phyloP scores from a whole-genome alignment of 2,888 invertebrate species.

The Lasioglossum oenotherae region DNA sequence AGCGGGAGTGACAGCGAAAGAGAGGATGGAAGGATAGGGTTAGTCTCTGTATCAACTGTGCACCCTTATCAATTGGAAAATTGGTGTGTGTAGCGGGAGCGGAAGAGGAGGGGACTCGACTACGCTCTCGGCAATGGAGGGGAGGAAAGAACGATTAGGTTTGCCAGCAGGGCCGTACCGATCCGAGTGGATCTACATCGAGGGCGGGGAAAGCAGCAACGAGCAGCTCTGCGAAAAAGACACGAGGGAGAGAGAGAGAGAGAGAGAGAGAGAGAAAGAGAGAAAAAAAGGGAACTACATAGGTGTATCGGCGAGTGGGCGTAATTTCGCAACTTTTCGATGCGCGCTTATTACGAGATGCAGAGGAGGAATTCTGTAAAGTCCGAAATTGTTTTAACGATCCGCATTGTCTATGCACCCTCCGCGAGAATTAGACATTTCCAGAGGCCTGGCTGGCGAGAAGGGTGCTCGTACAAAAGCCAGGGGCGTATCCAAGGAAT shows the following conservation, averaged over 20 bases:
- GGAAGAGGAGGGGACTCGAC: conserved; percentile 62
- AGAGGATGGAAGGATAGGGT: conserved; percentile 66
- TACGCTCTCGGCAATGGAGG: conserved; percentile 58
- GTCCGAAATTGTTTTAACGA: conserved; percentile 58
- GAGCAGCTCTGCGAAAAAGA: not conserved
- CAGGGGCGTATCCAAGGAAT: conserved; percentile 66
- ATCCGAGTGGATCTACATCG: conserved; percentile 18
- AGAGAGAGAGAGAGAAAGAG: not conserved
- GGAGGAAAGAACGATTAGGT: conserved; percentile 64
- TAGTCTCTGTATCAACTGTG: conserved; percentile 72
- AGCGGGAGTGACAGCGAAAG: conserved; percentile 51
- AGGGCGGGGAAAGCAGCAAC: not conserved
- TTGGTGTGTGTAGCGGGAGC: conserved; percentile 74
- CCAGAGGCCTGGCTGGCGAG: conserved; percentile 34
- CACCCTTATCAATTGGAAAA: conserved; percentile 81
- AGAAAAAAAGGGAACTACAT: not conserved
- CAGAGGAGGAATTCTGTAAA: conserved; percentile 19
- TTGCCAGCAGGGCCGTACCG: conserved; percentile 65
- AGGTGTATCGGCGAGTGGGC: conserved; percentile 11
- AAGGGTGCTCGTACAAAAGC: conserved; percentile 63
- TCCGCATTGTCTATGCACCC: conserved; percentile 71
- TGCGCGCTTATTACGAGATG: conserved; percentile 17
- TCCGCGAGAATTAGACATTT: conserved; percentile 67
- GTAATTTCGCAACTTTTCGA: conserved; percentile 31
- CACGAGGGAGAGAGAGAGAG: not conserved